These are phyloP conservation scores for Iphiclides podalirius DNA, from an alignment of 2,888 invertebrate species.

Conservation along the genomic window DNA sequence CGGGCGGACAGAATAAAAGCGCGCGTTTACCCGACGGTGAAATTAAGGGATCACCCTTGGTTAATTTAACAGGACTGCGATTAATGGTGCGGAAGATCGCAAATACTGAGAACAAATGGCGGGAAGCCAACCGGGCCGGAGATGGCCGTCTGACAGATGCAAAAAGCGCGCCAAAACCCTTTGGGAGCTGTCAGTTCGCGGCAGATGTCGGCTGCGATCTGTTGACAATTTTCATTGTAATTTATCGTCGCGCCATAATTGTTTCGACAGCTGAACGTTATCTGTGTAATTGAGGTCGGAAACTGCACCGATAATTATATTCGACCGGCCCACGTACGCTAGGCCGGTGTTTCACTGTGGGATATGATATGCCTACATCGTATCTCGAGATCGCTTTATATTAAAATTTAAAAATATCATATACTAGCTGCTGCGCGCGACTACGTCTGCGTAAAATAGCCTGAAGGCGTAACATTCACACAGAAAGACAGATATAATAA, in stretches of 20 bases:
- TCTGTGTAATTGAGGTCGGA: slow-evolving; percentile 20
- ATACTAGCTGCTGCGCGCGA: too few relatives aligned
- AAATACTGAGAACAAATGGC: too few relatives aligned
- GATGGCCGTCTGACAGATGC: slow-evolving; percentile 66
- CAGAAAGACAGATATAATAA: too few relatives aligned
- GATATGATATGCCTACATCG: too few relatives aligned
- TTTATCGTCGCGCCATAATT: slow-evolving; percentile 70
- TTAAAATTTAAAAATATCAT: too few relatives aligned
- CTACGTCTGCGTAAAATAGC: too few relatives aligned
- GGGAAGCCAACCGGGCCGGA: slow-evolving; percentile 71
- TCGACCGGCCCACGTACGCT: neutral
- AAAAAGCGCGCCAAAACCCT: slow-evolving; percentile 70
- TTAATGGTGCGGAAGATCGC: slow-evolving; percentile 74
- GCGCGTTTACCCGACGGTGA: slow-evolving; percentile 31
- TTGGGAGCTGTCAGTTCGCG: slow-evolving; percentile 64
- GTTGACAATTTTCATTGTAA: slow-evolving; percentile 66
- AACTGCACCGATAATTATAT: slow-evolving; percentile 10
- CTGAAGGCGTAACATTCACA: too few relatives aligned
- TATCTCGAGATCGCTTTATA: too few relatives aligned
- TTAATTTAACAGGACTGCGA: slow-evolving; percentile 64
- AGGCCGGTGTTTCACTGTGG: too few relatives aligned
- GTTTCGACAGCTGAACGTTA: slow-evolving; percentile 47
- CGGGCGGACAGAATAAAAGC: too few relatives aligned
- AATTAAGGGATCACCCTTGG: slow-evolving; percentile 53
- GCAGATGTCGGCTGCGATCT: slow-evolving; percentile 61